Conservation (phyloP, 1,140 invertebrate genomes). For the Diabrotica virgifera region DNA sequence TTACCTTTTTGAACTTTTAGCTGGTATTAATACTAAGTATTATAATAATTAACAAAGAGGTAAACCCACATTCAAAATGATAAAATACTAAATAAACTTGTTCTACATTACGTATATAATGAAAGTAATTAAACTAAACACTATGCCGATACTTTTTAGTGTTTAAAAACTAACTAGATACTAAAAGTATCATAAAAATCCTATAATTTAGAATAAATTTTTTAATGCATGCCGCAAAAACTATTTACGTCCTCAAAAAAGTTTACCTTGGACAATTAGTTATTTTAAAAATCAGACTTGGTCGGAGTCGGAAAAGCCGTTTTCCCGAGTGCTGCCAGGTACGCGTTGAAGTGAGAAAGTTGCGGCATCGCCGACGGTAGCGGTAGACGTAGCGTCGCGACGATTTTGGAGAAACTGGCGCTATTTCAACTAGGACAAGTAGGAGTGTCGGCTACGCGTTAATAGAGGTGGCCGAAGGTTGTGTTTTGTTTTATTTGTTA, state of each 20-base stretch:
- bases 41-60: too few species aligned
- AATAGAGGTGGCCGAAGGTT: neutral
- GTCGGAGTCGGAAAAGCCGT: neutral
- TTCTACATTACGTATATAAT: too few species aligned
- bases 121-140: too few species aligned
- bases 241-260: neutral
- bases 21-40: too few species aligned
- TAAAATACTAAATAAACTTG: too few species aligned
- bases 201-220: too few species aligned
- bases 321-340: neutral
- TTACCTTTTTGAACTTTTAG: too few species aligned
- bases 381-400: conserved; percentile 14
- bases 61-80: too few species aligned
- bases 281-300: neutral
- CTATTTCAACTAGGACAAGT: conserved; percentile 13
- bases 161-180: too few species aligned
- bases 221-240: too few species aligned
- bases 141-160: too few species aligned
- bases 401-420: conserved; percentile 7
- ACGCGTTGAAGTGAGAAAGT: neutral
- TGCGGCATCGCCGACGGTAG: neutral
- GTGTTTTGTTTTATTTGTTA: neutral
- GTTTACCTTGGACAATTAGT: neutral
- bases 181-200: too few species aligned
- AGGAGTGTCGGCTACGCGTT: conserved; percentile 9